Evolutionary conservation across 2,888 invertebrate species (phyloP).

Genomic region (Chaetogeoica ovagalla): DNA sequence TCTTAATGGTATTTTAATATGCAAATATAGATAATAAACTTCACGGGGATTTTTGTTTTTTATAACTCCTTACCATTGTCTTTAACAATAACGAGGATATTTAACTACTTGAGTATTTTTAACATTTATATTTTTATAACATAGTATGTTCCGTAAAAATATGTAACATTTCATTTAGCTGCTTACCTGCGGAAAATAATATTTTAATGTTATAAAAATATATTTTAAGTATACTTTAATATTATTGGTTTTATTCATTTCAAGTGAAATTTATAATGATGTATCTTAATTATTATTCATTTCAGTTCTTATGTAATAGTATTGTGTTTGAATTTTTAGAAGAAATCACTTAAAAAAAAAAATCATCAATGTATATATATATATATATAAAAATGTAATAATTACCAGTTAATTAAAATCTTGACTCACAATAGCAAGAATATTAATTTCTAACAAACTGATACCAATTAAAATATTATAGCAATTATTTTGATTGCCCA

Average conservation of each 20-base stretch:
- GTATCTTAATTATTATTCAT: too few species aligned
- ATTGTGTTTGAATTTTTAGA: not conserved
- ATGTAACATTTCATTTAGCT: too few species aligned
- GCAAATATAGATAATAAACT: too few species aligned
- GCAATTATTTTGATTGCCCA: slow-evolving; percentile 6
- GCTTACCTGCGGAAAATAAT: too few species aligned
- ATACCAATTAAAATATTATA: slow-evolving; percentile 6
- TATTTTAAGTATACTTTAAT: too few species aligned
- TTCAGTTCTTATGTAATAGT: not conserved
- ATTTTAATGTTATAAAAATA: too few species aligned
- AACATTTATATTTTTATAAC: not conserved
- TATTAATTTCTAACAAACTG: slow-evolving; percentile 4
- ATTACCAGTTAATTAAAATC: not conserved
- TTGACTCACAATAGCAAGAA: not conserved
- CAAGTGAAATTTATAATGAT: too few species aligned
- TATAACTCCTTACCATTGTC: too few species aligned
- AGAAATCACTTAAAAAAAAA: not conserved
- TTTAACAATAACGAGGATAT: too few species aligned
- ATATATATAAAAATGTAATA: slow-evolving; percentile 4
- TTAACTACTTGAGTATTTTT: not conserved
- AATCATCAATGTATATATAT: not conserved
- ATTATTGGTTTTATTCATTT: too few species aligned
- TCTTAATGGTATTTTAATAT: not conserved
- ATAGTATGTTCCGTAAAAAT: too few species aligned
- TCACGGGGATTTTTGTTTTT: too few species aligned